These are phyloP conservation scores for Rachycentron canadum DNA, from an alignment of 2,797 vertebrate species.

Conservation along the genomic window DNA sequence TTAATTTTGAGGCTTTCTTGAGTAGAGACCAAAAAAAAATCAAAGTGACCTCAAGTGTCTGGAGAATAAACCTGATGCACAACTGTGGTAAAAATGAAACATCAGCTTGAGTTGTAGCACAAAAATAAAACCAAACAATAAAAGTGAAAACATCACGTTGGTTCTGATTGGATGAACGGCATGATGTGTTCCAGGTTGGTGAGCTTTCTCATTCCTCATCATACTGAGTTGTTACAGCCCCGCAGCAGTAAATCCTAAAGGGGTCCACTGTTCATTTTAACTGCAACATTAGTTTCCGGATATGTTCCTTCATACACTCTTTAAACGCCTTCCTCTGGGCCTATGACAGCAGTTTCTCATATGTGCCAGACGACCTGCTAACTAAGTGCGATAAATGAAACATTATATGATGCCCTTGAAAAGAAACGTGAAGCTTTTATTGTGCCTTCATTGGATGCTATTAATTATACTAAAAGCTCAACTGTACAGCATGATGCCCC, in stretches of 20 bases:
- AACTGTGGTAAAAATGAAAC: conserved; percentile 5
- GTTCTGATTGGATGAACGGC: neutral
- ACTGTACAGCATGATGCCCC: conserved; percentile 43
- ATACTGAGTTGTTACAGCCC: conserved; percentile 31
- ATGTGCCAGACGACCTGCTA: conserved; percentile 60
- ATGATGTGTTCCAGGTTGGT: conserved; percentile 33
- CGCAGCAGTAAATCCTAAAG: conserved; percentile 43
- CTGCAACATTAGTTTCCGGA: conserved; percentile 60
- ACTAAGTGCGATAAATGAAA: conserved; percentile 56
- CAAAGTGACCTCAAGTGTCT: conserved; percentile 4
- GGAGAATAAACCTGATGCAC: conserved; percentile 13
- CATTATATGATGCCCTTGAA: conserved; percentile 68
- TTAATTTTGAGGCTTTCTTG: conserved; percentile 20
- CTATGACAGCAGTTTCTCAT: conserved; percentile 50
- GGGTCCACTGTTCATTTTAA: conserved; percentile 54
- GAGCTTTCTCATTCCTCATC: conserved; percentile 14
- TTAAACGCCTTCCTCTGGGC: conserved; percentile 73
- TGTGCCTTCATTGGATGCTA: conserved; percentile 57
- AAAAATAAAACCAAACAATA: conserved; percentile 17
- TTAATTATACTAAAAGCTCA: conserved; percentile 74
- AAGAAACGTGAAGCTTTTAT: conserved; percentile 66
- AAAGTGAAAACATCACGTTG: conserved; percentile 13
- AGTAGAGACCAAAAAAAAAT: conserved; percentile 18
- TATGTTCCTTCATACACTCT: conserved; percentile 67
- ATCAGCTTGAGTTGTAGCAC: conserved; percentile 1